Evolutionary conservation across 2,888 invertebrate species (phyloP).

Genomic region (Orthosia gracilis): DNA sequence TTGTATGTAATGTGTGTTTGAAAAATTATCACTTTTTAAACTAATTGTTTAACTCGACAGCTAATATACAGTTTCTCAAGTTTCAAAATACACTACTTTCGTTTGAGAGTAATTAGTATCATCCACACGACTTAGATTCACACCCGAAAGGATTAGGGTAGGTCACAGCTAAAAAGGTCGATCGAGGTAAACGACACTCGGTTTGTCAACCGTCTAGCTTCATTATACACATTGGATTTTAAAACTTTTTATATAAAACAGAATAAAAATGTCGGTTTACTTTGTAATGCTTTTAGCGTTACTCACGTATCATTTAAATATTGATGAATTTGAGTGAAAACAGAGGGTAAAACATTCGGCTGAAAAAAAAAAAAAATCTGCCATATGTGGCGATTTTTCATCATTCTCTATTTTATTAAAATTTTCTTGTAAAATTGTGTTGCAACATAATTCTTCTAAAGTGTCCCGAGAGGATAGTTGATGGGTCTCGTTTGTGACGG

Average conservation of each 20-base stretch:
- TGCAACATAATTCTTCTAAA: neutral
- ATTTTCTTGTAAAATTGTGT: slow-evolving; percentile 3
- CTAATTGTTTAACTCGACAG: no score
- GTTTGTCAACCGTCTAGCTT: slow-evolving; percentile 51
- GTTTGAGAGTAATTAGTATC: slow-evolving; percentile 21
- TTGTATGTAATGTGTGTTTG: no score
- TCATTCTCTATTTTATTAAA: no score
- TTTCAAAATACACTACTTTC: neutral
- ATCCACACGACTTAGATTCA: slow-evolving; percentile 22
- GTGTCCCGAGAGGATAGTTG: neutral
- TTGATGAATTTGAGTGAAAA: slow-evolving; percentile 1
- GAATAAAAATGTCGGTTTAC: neutral
- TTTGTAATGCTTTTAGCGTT: slow-evolving; percentile 13
- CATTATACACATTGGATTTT: slow-evolving; percentile 14
- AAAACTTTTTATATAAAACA: slow-evolving; percentile 3
- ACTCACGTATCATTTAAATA: slow-evolving; percentile 3
- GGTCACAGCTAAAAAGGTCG: slow-evolving; percentile 43
- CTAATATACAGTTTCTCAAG: neutral
- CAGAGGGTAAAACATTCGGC: neutral
- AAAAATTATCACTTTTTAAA: no score
- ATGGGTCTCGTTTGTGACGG: neutral
- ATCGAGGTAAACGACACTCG: slow-evolving; percentile 43
- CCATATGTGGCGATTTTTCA: no score
- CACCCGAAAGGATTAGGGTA: slow-evolving; percentile 14
- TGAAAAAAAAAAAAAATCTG: neutral